Evolutionary conservation across 1,140 invertebrate species (phyloP).

Genomic region (Scaptomyza graminum): DNA sequence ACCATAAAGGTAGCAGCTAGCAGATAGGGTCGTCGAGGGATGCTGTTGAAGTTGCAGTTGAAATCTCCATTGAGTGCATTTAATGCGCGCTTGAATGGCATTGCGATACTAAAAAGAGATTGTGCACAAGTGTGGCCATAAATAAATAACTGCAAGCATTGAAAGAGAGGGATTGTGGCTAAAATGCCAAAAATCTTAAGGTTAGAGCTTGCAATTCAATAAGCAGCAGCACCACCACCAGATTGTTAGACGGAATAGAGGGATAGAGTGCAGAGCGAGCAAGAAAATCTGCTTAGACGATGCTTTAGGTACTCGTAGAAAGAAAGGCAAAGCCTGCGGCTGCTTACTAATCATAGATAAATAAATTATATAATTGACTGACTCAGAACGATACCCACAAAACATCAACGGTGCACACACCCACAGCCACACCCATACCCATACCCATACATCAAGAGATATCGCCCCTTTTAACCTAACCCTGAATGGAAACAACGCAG

Average conservation of each 20-base stretch:
- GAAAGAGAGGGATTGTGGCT: not conserved
- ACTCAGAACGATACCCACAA: slow-evolving; percentile 12
- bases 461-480: slow-evolving; percentile 4
- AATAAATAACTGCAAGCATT: slow-evolving; percentile 58
- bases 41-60: slow-evolving; percentile 20
- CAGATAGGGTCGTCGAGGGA: not conserved
- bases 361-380: slow-evolving; percentile 78
- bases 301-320: not conserved
- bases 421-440: slow-evolving; percentile 13
- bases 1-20: not conserved
- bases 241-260: not conserved
- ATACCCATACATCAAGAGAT: not conserved
- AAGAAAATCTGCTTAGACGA: slow-evolving; percentile 32
- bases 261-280: not conserved
- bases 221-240: slow-evolving; percentile 11
- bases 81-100: slow-evolving; percentile 20
- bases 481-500: slow-evolving; percentile 23
- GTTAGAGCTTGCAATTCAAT: slow-evolving; percentile 17
- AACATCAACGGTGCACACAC: not conserved
- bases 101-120: slow-evolving; percentile 28
- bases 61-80: slow-evolving; percentile 34
- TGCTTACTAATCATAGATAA: slow-evolving; percentile 71
- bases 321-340: slow-evolving; percentile 9
- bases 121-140: slow-evolving; percentile 50
- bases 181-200: slow-evolving; percentile 16